Conservation (phyloP, 2,888 invertebrate species). For the Aleiodes alternator region DNA sequence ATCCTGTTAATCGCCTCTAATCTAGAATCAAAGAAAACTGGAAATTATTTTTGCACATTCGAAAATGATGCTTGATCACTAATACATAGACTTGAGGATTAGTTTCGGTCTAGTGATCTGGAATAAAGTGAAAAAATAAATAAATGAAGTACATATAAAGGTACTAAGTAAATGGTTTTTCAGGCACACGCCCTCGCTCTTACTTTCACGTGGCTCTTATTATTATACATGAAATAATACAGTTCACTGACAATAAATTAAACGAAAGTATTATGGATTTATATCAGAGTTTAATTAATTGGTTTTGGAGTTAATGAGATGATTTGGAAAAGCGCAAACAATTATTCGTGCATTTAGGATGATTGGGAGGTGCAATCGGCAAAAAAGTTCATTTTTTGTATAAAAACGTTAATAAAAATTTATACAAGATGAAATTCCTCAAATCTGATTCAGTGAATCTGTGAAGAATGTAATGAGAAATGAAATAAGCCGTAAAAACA, state of each 20-base stretch:
- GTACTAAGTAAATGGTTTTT: slow-evolving; percentile 26
- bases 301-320: neutral
- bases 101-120: slow-evolving; percentile 10
- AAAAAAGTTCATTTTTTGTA: too few relatives aligned
- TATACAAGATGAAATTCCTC: too few relatives aligned
- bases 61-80: neutral
- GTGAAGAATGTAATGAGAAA: too few relatives aligned
- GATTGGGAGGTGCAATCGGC: too few relatives aligned
- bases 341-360: neutral
- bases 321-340: neutral
- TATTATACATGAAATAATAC: slow-evolving; percentile 28
- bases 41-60: neutral
- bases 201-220: slow-evolving; percentile 49
- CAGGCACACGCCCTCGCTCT: slow-evolving; percentile 35
- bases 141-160: neutral
- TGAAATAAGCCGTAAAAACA: too few relatives aligned
- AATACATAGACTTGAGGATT: neutral
- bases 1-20: slow-evolving; percentile 8
- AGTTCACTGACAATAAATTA: slow-evolving; percentile 20
- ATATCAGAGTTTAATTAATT: slow-evolving; percentile 14
- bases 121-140: slow-evolving; percentile 28
- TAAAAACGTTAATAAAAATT: too few relatives aligned
- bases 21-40: neutral
- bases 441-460: too few relatives aligned
- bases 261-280: slow-evolving; percentile 23